A percentile compares a stretch with the other conserved stretches of the same genome.
These are phyloP conservation scores for Camponotus vicinus DNA, from an alignment of 1,140 invertebrate species.

Conservation along the genomic window DNA sequence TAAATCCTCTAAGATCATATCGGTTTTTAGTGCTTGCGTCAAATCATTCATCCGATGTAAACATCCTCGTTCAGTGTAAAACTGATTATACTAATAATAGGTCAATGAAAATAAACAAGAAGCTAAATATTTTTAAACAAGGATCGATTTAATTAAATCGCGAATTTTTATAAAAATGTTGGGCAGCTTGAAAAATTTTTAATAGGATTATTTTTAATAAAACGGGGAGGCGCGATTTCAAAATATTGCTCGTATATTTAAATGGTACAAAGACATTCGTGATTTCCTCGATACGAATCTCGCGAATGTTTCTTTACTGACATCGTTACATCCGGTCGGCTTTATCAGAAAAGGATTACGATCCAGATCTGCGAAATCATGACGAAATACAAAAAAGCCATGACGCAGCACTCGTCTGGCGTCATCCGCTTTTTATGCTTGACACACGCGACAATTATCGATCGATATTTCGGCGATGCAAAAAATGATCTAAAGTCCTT, in stretches of 20 bases:
- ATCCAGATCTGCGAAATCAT: neutral
- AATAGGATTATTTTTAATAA: neutral
- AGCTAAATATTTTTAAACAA: too few relatives aligned
- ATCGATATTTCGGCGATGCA: neutral
- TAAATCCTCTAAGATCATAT: conserved; percentile 15
- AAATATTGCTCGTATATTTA: neutral
- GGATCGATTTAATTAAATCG: too few relatives aligned
- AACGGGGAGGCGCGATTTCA: neutral
- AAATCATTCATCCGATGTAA: conserved; percentile 30
- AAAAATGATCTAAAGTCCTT: neutral
- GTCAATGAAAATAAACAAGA: conserved; percentile 9
- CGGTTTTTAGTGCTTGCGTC: conserved; percentile 11
- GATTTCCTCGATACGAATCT: neutral
- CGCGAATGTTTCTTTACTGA: neutral
- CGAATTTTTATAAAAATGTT: neutral
- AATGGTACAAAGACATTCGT: neutral
- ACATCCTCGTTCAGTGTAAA: conserved; percentile 15
- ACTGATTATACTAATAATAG: neutral
- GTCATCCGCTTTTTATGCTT: neutral
- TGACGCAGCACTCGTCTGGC: neutral
- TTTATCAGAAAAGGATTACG: conserved; percentile 14
- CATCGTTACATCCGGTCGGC: neutral
- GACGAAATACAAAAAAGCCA: neutral
- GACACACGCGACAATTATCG: conserved; percentile 3
- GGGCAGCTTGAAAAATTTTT: neutral